Base-by-base conservation (phyloP, 1,140 invertebrate genomes). In the Cryptotermes secundus region DNA sequence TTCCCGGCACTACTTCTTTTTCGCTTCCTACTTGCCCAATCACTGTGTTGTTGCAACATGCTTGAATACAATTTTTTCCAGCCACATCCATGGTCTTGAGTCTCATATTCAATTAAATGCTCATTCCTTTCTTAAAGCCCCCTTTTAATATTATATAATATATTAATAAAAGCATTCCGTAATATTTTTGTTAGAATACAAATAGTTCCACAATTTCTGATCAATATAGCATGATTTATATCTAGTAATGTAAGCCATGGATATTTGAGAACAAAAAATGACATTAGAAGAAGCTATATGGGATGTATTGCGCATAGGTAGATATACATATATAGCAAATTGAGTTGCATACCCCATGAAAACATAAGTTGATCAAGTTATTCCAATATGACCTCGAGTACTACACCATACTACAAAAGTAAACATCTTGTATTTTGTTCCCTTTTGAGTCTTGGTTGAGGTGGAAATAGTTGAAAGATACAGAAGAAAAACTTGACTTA, bases 401-500 rank as follows among this genome's bases (percentile, higher is more conserved):
- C 9, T 34, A 19, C 22, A 80, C 10, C 7, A 26, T 36, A 34
- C 24, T 80, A 36, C 80, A 31, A 82, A 34, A 45, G 31, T 45
- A 82, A 38, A 82, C 42, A 82, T n/a, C 45, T 82, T 80, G 22
- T 45, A 81, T 81, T 22, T n/a, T 81, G 35, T 45, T 45, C 31
- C 36, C 36, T 45, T 38, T 45, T 82, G 19, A 12, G 26, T 82
- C 38, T 45, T 45, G 42, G n/a, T 45, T 19, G 80, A 35, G 42
- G 10, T 12, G 34, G 26, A 82, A 82, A 31, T 82, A 82, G 38
- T 49, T 31, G 81, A 82, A 82, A 49, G 38, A 45, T 38, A 82
- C n/a, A 45, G 81, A 82, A 82, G 81, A 45, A 38, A 82, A 45
- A 45, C 42, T 31, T 38, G 31, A 82, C 45, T 34, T 82, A 45